Base-by-base conservation (phyloP, 2,113 vertebrate genomes). In the Origma solitaria region DNA sequence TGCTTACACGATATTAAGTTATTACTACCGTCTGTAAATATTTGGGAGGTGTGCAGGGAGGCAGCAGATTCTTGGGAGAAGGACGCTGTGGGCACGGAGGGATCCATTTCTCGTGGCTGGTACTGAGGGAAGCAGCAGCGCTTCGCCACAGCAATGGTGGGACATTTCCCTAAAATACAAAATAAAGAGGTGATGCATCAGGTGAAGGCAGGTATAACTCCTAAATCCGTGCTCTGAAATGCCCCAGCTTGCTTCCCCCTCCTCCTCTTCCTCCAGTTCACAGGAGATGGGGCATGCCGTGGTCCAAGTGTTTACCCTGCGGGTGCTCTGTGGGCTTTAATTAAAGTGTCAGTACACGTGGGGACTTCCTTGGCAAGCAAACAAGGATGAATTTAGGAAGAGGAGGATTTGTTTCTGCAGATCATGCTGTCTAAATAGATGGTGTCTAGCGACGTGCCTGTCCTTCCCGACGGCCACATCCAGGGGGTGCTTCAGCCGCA, bases 271-370 rank as follows among this genome's bases (percentile, higher is more conserved):
- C 35, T 40, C 77, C 9, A 0, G 68, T 50, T 83, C 58, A 27
- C 19, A 50, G 95, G 54, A 86, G 90, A 38, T 78, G 82, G 50
- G 18, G 37, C 4, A 1, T 60, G 73, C 42, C 5, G 3, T 93
- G 85, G 95, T 92, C 92, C 54, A 1, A 62, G 35, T 13, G 2
- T 68, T 69, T 73, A 53, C 72, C 70, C 37, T 56, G 58, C 78
- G 94, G 81, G 23, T 91, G 89, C 88, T 97, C 93, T 33, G 61
- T 92, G 94, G 78, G 88, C 93, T 97, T 96, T 96, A 95, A 97
- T 97, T 88, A 93, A 95, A 87, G 92, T 66, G 84, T 92, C 9
- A 7, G 50, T 82, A 45, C 15, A 8, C 5, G 13, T 44, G n/a
- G 82, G 78, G 56, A 40, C 62, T 81, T 78, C 70, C 85, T 85